Conservation (phyloP, 2,888 invertebrate genomes). For the Eremobia ochroleuca region DNA sequence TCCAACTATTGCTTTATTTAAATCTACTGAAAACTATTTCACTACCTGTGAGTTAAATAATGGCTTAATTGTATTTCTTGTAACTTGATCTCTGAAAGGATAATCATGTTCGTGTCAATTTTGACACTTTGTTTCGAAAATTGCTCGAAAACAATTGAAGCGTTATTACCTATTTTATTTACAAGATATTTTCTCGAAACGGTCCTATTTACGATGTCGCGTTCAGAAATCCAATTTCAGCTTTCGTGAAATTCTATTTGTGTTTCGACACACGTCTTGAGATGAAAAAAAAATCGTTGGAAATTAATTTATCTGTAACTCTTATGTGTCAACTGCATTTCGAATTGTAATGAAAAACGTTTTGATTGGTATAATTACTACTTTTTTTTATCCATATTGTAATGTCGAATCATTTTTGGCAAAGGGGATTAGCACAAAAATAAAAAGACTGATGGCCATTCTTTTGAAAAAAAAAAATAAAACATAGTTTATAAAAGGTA, state of each 20-base stretch:
- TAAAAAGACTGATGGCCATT: background rate
- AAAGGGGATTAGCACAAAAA: background rate
- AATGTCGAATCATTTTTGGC: background rate
- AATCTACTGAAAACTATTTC: background rate
- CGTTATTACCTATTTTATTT: constrained; percentile 53
- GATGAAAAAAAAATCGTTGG: constrained; percentile 70
- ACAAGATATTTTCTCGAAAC: constrained; percentile 68
- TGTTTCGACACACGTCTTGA: constrained; percentile 70
- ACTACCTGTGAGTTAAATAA: background rate
- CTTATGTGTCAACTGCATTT: constrained; percentile 19
- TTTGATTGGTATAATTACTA: background rate
- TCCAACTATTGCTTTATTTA: background rate
- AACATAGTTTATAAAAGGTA: background rate
- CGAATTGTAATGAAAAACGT: constrained; percentile 1
- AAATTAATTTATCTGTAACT: constrained; percentile 72
- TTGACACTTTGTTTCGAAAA: constrained; percentile 31
- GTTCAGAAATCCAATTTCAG: constrained; percentile 75
- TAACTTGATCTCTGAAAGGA: constrained; percentile 26
- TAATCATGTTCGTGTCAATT: constrained; percentile 39
- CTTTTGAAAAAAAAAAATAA: background rate
- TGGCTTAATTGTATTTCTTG: constrained; percentile 3
- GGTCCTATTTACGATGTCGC: constrained; percentile 71
- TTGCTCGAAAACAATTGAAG: constrained; percentile 39
- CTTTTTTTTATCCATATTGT: background rate
- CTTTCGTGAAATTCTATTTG: constrained; percentile 75